Base-by-base conservation (phyloP, 2,113 vertebrate species). In the Chaetorhynchus papuensis region DNA sequence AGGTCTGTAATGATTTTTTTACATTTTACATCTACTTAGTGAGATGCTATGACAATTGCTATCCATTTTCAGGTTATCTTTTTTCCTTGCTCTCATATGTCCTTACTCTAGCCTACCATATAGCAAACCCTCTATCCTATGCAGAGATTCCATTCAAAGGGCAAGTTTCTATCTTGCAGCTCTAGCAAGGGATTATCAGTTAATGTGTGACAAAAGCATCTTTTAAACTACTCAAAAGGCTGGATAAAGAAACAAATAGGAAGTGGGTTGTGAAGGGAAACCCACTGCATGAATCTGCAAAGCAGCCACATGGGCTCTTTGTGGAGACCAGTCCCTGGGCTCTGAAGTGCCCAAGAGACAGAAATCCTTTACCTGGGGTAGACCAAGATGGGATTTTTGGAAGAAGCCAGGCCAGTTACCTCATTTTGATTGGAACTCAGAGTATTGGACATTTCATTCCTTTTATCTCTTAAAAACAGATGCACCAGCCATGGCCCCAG, bases 401-500 rank as follows among this genome's bases (percentile, higher is more conserved):
- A 50, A 75, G 78, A 49, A 82, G 27, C 28, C 57, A 85, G 30
- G 28, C 45, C 78, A 88, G 61, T 35, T 28, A 61, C 31, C 21
- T 59, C 2, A 15, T 53, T 84, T 71, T 42, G 47, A 56, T 11
- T 11, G 42, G 33, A 63, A 56, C 24, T 49, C 42, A 26, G 30
- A 57, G 23, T 30, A 71, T 0, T 52, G 57, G 50, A 13, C 10
- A 23, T 18, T 44, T 27, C 41, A 64, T 6, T 41, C 12, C 11
- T 27, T 45, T 27, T 6, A 0, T 26, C 15, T 41, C n/a, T 42
- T 6, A 31, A 15, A 42, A 37, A 14, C 20, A 17, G 71, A 35
- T 1, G 6, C 47, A 15, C 4, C 5, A 23, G 52, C 33, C 1
- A 0, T 5, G 15, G 23, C 50, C 39, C 9, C 28, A 11, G 66